Evolutionary conservation across 2,888 invertebrate genomes (phyloP).

Genomic region (Torymus tubicola): DNA sequence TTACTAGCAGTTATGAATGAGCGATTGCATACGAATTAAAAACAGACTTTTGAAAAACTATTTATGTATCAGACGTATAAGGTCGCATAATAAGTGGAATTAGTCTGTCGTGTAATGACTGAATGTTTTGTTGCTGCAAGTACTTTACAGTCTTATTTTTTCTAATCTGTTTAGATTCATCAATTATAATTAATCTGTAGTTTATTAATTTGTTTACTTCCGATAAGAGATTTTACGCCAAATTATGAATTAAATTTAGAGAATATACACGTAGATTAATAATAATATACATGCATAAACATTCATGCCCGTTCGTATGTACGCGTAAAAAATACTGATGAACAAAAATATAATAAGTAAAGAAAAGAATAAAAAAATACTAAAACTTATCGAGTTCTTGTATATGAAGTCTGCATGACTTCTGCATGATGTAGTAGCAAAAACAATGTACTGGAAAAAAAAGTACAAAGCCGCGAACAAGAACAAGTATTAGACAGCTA

Average conservation of each 20-base stretch:
- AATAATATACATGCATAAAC: conserved; percentile 41
- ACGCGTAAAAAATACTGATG: conserved; percentile 38
- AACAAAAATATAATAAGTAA: conserved; percentile 25
- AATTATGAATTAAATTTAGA: conserved; percentile 47
- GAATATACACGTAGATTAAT: conserved; percentile 36
- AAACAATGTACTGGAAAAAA: conserved; percentile 43
- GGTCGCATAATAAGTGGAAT: conserved; percentile 3
- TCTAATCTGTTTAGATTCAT: conserved; percentile 15
- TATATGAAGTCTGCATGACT: conserved; percentile 23
- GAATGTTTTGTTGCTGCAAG: conserved; percentile 50
- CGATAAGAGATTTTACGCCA: conserved; percentile 49
- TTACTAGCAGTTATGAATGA: conserved; percentile 5
- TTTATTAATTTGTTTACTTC: conserved; percentile 41
- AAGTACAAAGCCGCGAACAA: conserved; percentile 46
- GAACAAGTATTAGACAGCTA: conserved; percentile 16
- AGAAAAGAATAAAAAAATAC: conserved; percentile 31
- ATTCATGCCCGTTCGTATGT: conserved; percentile 40
- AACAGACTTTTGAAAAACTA: too few species aligned
- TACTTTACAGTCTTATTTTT: conserved; percentile 15
- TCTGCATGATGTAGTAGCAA: conserved; percentile 19
- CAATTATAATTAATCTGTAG: conserved; percentile 32
- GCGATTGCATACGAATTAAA: not conserved
- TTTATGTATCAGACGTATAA: not conserved
- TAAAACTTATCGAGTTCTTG: conserved; percentile 40
- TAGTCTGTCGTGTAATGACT: conserved; percentile 39